A percentile compares a stretch with the other conserved stretches of the same genome.
phyloP scores from a whole-genome alignment of 2,888 invertebrate species.

The Cetonia aurata region DNA sequence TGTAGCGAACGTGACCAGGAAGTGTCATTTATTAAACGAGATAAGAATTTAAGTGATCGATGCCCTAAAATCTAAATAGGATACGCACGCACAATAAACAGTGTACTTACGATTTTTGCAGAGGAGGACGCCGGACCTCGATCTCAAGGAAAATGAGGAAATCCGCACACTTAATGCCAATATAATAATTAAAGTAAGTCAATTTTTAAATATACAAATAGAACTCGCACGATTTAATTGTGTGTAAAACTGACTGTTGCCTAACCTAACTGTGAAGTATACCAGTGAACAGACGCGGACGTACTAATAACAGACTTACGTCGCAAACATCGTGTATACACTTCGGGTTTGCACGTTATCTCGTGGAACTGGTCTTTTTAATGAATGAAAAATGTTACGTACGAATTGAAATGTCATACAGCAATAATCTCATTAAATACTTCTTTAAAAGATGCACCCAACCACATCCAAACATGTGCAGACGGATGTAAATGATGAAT shows the following conservation, averaged over 20 bases:
- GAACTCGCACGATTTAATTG: slow-evolving; percentile 11
- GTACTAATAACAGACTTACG: slow-evolving; percentile 43
- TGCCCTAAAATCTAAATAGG: slow-evolving; percentile 19
- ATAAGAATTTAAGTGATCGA: slow-evolving; percentile 20
- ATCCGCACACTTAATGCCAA: slow-evolving; percentile 28
- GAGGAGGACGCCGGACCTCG: background rate
- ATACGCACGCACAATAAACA: slow-evolving; percentile 9
- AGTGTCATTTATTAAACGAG: slow-evolving; percentile 6
- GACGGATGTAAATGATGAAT: too few relatives aligned
- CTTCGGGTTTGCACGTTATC: background rate
- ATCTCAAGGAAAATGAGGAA: slow-evolving; percentile 20
- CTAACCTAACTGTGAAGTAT: slow-evolving; percentile 37
- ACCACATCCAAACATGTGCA: too few relatives aligned
- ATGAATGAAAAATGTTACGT: slow-evolving; percentile 25
- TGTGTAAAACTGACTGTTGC: slow-evolving; percentile 31
- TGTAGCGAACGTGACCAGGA: slow-evolving; percentile 10
- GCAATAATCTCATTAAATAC: too few relatives aligned
- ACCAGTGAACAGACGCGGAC: slow-evolving; percentile 24
- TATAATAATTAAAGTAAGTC: slow-evolving; percentile 36
- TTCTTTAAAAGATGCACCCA: too few relatives aligned
- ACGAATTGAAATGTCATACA: background rate
- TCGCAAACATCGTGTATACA: slow-evolving; percentile 7
- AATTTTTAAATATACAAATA: slow-evolving; percentile 20
- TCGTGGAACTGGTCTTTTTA: slow-evolving; percentile 30
- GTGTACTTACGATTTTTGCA: slow-evolving; percentile 24